A percentile compares a stretch with the other conserved stretches of the same genome.
Conservation (phyloP, 2,888 invertebrate species). For the Bruchidius siliquastri region DNA sequence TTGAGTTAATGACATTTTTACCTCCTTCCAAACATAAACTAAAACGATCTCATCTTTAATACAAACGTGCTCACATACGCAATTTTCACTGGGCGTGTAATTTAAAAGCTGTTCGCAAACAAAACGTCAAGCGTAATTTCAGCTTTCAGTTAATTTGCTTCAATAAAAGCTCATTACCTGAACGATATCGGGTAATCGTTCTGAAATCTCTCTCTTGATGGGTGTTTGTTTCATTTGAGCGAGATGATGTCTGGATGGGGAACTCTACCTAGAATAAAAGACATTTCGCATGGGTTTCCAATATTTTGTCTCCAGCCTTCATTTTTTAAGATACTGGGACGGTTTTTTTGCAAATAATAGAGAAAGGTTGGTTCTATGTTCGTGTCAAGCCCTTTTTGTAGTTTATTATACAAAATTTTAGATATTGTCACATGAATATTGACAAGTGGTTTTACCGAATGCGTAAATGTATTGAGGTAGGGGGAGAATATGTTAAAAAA, state of each 20-base stretch:
- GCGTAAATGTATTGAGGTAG: no score
- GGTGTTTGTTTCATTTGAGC: not conserved
- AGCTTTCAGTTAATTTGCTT: not conserved
- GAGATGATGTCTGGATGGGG: not conserved
- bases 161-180: not conserved
- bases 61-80: not conserved
- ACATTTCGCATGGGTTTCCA: no score
- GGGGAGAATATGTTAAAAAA: no score
- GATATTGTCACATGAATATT: no score
- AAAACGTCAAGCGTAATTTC: not conserved
- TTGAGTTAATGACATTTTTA: not conserved
- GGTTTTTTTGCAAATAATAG: no score
- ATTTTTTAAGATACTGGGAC: no score
- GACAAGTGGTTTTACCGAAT: no score
- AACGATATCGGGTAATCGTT: not conserved
- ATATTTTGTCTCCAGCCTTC: no score
- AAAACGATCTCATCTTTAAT: not conserved
- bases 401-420: no score
- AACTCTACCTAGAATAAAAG: no score
- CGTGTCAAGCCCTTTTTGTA: no score
- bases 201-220: not conserved
- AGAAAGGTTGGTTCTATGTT: no score
- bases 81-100: not conserved
- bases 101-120: not conserved
- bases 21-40: not conserved